phyloP scores from a whole-genome alignment of 2,113 vertebrate species.

The Anseranas semipalmata region DNA sequence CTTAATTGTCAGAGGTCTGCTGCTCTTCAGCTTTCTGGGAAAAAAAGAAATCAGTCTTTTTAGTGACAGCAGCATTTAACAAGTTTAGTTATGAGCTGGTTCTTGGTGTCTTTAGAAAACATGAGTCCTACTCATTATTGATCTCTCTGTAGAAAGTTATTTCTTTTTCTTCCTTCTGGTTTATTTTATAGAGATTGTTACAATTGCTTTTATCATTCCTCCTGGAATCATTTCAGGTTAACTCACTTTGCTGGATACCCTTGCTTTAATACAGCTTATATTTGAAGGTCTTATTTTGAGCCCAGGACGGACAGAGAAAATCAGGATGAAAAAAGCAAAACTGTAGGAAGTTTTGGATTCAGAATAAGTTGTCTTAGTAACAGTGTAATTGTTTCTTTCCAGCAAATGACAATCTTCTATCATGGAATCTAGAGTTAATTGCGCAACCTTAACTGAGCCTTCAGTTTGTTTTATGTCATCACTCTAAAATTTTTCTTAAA shows the following conservation, averaged over 20 bases:
- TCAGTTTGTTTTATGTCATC: neutral
- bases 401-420: neutral
- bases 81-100: neutral
- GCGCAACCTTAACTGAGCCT: neutral
- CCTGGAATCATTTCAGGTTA: constrained; percentile 16
- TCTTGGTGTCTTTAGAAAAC: constrained; percentile 23
- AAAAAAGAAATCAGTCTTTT: neutral
- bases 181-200: constrained; percentile 28
- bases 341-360: neutral
- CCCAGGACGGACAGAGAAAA: neutral
- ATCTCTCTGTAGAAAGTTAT: constrained; percentile 15
- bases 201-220: constrained; percentile 35
- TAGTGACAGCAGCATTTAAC: constrained; percentile 11
- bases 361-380: neutral
- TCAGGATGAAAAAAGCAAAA: constrained; percentile 1
- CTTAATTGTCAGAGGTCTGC: constrained; percentile 19
- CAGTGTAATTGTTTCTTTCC: neutral
- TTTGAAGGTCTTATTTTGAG: constrained; percentile 1
- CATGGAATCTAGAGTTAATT: neutral
- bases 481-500: neutral
- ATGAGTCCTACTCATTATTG: neutral
- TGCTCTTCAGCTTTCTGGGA: neutral
- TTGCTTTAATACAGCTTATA: neutral
- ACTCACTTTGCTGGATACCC: neutral
- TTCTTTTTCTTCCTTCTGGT: constrained; percentile 5